phyloP scores from a whole-genome alignment of 1,140 invertebrate species.

The Streblospio benedicti region DNA sequence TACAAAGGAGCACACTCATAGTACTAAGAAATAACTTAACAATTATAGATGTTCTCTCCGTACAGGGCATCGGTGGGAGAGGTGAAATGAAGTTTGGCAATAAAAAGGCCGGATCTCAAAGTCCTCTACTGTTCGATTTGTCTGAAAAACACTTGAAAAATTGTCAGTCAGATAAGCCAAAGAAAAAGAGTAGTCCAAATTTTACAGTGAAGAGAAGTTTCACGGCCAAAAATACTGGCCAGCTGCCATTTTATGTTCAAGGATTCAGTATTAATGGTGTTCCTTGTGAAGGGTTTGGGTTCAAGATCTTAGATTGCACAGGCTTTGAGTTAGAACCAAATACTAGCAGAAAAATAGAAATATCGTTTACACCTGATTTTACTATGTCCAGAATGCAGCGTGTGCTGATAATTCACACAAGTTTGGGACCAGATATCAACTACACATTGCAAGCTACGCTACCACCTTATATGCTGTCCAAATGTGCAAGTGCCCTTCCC shows the following conservation, averaged over 20 bases:
- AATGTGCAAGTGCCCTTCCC: conserved; percentile 62
- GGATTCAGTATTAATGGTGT: conserved; percentile 67
- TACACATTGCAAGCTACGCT: conserved; percentile 72
- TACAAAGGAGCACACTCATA: not conserved
- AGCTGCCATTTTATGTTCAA: conserved; percentile 61
- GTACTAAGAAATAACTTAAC: conserved; percentile 80
- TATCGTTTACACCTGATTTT: conserved; percentile 88
- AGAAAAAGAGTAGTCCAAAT: conserved; percentile 49
- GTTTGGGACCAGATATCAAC: conserved; percentile 53
- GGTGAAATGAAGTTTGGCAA: conserved; percentile 87
- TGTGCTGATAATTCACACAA: conserved; percentile 52
- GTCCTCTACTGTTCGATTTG: conserved; percentile 62
- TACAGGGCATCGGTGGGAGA: conserved; percentile 71
- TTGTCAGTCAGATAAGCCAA: conserved; percentile 48
- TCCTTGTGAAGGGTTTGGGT: conserved; percentile 77
- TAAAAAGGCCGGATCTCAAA: conserved; percentile 64
- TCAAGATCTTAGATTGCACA: conserved; percentile 72
- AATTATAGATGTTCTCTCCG: conserved; percentile 71
- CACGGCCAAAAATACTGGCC: conserved; percentile 77
- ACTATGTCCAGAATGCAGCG: conserved; percentile 70
- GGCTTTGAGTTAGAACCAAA: conserved; percentile 74
- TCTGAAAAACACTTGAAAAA: conserved; percentile 71
- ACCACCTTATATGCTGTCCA: conserved; percentile 63
- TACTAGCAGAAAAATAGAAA: conserved; percentile 73
- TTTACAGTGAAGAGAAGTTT: conserved; percentile 76